A percentile compares a stretch with the other conserved stretches of the same genome.
These are phyloP conservation scores for Eristalis arbustorum DNA, from an alignment of 2,888 invertebrate species.

Conservation along the genomic window DNA sequence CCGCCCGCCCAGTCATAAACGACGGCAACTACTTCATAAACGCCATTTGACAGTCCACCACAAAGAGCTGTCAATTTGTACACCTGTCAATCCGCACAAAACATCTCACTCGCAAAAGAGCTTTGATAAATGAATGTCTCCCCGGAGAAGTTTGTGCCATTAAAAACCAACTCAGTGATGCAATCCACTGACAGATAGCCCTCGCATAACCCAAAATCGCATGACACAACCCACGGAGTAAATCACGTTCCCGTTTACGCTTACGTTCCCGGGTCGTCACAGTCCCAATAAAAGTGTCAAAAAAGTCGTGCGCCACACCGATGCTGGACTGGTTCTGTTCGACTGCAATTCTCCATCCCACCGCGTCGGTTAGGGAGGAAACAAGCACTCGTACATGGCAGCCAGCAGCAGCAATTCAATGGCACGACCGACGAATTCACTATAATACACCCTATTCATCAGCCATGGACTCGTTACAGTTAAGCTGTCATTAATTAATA, in stretches of 20 bases:
- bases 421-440: conserved; percentile 54
- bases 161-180: background rate
- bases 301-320: conserved; percentile 50
- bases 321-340: conserved; percentile 27
- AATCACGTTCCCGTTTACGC: background rate
- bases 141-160: conserved; percentile 1
- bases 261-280: background rate
- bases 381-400: background rate
- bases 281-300: conserved; percentile 49
- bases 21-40: background rate
- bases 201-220: conserved; percentile 13
- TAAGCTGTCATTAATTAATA: conserved; percentile 61
- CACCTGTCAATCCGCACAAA: background rate
- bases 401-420: conserved; percentile 53
- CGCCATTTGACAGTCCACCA: background rate
- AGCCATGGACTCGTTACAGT: conserved; percentile 66
- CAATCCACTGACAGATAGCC: background rate
- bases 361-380: background rate
- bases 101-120: conserved; percentile 28
- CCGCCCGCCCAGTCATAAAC: background rate
- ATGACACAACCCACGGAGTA: conserved; percentile 16
- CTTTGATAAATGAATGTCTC: conserved; percentile 7
- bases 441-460: conserved; percentile 58
- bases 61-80: conserved; percentile 16
- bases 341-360: background rate